Base-by-base conservation (phyloP, 2,888 invertebrate species). In the Caradrina kadenii region DNA sequence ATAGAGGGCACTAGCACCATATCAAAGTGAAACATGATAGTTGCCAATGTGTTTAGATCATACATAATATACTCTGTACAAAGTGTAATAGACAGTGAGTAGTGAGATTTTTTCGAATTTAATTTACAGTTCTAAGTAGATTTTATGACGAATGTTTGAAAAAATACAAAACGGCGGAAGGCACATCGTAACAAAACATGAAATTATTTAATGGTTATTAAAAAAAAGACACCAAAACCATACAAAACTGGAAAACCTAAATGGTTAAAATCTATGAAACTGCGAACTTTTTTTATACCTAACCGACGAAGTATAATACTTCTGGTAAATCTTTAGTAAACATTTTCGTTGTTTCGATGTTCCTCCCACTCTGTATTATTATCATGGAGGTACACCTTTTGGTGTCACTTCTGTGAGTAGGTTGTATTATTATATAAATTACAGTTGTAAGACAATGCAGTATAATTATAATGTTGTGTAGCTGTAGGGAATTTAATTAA, bases 1-100 rank as follows among this genome's bases (percentile, higher is more conserved):
- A 94, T 52, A 94, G 94, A 92, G 94, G 94, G 86, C 93, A 91
- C 81, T 94, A 93, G 87, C 73, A 63, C 19, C 55, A 39, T 42
- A 26, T 35, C 42, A 39, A n/a, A 31, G 49, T 63, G 54, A 54
- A 73, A 59, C 42, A 56, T 21, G n/a, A 67, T n/a, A 65, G 50
- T 76, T 72, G 66, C 56, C 69, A 62, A 73, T 71, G 35, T 63
- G 71, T 65, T 66, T 76, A 67, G 50, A 65, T 67, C 45, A 67
- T 50, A 66, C 45, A 67, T 50, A 66, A 62, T 39, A 72, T 62
- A 74, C 55, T 73, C 62, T 82, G 76, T 76, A 78, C 69, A 71
- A 66, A 76, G 72, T 76, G 75, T 64, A 60, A 68, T 58, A 63
- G 79, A 81, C 83, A 83, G 82, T 82, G 79, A 81, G 81, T 84